Evolutionary conservation across 2,113 vertebrate genomes (phyloP).

Genomic region (Holacanthus passer): DNA sequence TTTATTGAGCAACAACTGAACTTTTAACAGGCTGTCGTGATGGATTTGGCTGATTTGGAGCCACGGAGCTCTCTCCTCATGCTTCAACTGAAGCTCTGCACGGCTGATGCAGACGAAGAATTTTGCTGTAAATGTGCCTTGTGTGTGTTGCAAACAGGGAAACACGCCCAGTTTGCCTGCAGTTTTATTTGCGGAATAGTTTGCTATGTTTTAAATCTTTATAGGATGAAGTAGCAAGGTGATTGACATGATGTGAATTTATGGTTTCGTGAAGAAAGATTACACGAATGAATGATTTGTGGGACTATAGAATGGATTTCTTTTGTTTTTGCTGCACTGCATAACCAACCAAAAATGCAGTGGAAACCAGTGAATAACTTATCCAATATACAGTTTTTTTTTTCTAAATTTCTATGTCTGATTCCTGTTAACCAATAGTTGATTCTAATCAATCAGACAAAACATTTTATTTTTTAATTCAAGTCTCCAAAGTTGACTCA

Average conservation of each 20-base stretch:
- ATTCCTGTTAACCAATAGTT: constrained; percentile 23
- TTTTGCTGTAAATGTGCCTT: constrained; percentile 10
- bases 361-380: not conserved
- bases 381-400: not conserved
- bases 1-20: constrained; percentile 62
- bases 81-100: constrained; percentile 2
- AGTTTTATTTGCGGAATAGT: constrained; percentile 23
- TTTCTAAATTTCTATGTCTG: not conserved
- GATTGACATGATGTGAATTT: not conserved
- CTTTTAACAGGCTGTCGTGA: constrained; percentile 44
- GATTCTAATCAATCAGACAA: constrained; percentile 8
- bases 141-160: constrained; percentile 19
- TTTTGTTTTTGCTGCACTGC: constrained; percentile 13
- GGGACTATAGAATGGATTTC: not conserved
- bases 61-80: constrained; percentile 14
- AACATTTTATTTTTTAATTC: constrained; percentile 26
- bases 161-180: not conserved
- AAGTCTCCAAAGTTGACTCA: constrained; percentile 27
- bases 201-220: constrained; percentile 24
- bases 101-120: not conserved
- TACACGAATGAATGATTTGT: not conserved
- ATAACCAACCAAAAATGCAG: not conserved
- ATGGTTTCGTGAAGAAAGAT: not conserved
- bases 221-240: not conserved
- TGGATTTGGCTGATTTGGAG: constrained; percentile 33